Percentiles rank a stretch among this genome's conserved stretches.
Evolutionary conservation across 2,888 invertebrate species (phyloP).

Genomic region (Camptogramma bilineatum): DNA sequence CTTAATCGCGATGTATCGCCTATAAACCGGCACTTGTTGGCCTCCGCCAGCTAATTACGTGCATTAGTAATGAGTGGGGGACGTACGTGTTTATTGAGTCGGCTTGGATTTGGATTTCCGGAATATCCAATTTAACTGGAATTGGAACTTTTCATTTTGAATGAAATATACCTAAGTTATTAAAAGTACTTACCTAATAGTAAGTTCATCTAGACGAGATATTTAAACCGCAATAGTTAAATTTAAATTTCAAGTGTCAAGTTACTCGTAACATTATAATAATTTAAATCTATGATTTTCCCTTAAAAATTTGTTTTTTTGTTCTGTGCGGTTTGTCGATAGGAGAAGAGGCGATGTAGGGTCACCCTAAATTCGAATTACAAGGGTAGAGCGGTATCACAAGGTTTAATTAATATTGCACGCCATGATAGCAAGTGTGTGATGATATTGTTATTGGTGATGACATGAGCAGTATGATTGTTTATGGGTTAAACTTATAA

Average conservation of each 20-base stretch:
- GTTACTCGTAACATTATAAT: too few relatives aligned
- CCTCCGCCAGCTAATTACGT: constrained; percentile 74
- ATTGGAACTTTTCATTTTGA: background rate
- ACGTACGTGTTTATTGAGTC: constrained; percentile 3
- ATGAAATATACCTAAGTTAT: too few relatives aligned
- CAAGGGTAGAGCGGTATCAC: constrained; percentile 44
- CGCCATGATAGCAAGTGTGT: constrained; percentile 52
- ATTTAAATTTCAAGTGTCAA: too few relatives aligned
- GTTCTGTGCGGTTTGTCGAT: too few relatives aligned
- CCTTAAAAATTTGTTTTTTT: background rate
- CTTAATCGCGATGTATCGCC: constrained; percentile 77
- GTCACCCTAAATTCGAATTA: constrained; percentile 39
- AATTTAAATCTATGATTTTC: background rate
- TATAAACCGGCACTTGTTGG: constrained; percentile 67
- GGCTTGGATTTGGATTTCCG: background rate
- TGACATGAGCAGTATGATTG: constrained; percentile 28
- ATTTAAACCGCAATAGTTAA: too few relatives aligned
- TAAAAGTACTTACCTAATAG: too few relatives aligned
- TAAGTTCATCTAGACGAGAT: too few relatives aligned
- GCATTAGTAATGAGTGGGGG: constrained; percentile 77
- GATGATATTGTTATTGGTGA: constrained; percentile 44
- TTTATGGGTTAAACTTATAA: constrained; percentile 16
- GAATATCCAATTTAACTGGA: background rate
- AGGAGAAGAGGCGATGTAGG: constrained; percentile 7
- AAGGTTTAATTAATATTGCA: constrained; percentile 63